Evolutionary conservation across 2,888 invertebrate species (phyloP).

Genomic region (Phyto melanocephala): DNA sequence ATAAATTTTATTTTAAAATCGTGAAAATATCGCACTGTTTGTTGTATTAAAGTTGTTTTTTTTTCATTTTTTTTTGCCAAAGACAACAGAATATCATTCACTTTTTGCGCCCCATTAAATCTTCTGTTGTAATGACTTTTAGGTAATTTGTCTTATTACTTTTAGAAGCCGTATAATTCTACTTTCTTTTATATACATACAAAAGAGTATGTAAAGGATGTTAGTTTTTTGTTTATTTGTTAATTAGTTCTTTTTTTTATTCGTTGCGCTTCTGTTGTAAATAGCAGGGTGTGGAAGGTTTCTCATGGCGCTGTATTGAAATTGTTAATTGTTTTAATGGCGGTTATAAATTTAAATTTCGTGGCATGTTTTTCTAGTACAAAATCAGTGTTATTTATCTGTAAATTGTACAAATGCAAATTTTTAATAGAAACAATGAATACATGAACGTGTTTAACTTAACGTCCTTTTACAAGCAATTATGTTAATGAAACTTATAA

Average conservation of each 20-base stretch:
- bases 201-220: conserved; percentile 30
- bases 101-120: conserved; percentile 64
- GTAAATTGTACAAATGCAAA: background rate
- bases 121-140: conserved; percentile 61
- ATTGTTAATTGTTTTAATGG: conserved; percentile 77
- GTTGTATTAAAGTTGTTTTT: background rate
- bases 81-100: conserved; percentile 52
- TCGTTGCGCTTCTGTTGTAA: background rate
- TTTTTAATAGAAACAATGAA: conserved; percentile 26
- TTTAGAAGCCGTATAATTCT: conserved; percentile 1
- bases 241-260: conserved; percentile 32
- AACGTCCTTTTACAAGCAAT: conserved; percentile 9
- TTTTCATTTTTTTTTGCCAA: background rate
- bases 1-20: conserved; percentile 48
- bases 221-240: conserved; percentile 63
- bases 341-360: conserved; percentile 67
- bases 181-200: background rate
- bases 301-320: conserved; percentile 35
- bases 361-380: conserved; percentile 23
- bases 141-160: conserved; percentile 64
- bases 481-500: conserved; percentile 40
- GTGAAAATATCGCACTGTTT: conserved; percentile 32
- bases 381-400: conserved; percentile 49
- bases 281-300: background rate
- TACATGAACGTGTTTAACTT: conserved; percentile 2